Evolutionary conservation across 2,113 vertebrate species (phyloP).

Genomic region (Pseudorectes ferrugineus): DNA sequence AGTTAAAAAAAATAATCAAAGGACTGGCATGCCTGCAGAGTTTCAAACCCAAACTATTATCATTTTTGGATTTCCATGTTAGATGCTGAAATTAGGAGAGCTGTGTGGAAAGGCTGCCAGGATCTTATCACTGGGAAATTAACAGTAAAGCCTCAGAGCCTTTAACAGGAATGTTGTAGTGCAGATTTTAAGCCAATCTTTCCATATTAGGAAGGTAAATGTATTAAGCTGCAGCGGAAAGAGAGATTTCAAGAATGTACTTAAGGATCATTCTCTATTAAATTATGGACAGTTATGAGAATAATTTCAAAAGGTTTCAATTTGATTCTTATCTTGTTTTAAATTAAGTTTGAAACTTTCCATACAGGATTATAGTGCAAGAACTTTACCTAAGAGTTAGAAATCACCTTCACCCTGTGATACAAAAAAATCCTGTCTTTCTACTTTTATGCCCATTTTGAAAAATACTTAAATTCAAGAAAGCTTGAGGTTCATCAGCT

Average conservation of each 20-base stretch:
- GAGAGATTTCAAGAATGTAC: background rate
- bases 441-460: background rate
- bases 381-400: background rate
- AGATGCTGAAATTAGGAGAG: background rate
- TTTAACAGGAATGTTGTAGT: background rate
- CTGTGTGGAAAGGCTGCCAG: background rate
- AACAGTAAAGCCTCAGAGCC: background rate
- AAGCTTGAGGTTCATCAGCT: background rate
- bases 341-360: background rate
- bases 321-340: background rate
- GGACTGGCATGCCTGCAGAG: background rate
- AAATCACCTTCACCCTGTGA: background rate
- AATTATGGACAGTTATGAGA: background rate
- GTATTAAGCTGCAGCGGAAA: background rate
- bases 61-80: background rate
- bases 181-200: background rate
- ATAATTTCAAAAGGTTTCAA: background rate
- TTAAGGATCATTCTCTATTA: background rate
- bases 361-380: background rate
- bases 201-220: background rate
- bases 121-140: conserved; percentile 22
- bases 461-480: background rate
- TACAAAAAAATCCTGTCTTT: background rate
- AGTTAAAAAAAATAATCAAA: background rate
- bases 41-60: background rate